Evolutionary conservation across 2,113 vertebrate genomes (phyloP).

Genomic region (Entomyzon cyanotis): DNA sequence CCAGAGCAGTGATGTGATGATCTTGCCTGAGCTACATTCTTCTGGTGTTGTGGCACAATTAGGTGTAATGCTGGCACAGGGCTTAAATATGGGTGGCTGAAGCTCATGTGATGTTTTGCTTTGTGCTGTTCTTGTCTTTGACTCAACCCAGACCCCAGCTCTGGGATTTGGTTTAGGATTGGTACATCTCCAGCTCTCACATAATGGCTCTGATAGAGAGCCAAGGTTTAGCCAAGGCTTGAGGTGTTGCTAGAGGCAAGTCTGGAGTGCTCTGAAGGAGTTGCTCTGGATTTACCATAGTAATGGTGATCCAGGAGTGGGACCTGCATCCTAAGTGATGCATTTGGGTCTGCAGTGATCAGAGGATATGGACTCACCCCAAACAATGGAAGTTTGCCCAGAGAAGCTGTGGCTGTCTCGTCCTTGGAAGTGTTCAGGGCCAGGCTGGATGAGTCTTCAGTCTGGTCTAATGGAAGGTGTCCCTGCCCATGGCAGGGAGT

Average conservation of each 20-base stretch:
- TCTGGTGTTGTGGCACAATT: neutral
- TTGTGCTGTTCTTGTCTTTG: neutral
- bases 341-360: neutral
- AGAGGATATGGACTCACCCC: neutral
- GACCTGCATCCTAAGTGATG: neutral
- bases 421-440: neutral
- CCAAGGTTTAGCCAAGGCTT: neutral
- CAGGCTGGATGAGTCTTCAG: neutral
- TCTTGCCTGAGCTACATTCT: neutral
- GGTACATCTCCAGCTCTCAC: neutral
- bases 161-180: neutral
- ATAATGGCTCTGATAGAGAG: neutral
- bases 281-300: neutral
- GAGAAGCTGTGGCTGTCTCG: neutral
- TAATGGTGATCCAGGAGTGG: neutral
- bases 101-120: neutral
- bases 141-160: neutral
- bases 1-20: neutral
- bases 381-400: neutral
- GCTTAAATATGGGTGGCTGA: neutral
- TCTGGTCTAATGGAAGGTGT: neutral
- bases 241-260: neutral
- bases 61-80: neutral
- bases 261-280: neutral
- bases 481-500: neutral